Conservation (phyloP, 2,113 vertebrate genomes). For the Pungitius pungitius region DNA sequence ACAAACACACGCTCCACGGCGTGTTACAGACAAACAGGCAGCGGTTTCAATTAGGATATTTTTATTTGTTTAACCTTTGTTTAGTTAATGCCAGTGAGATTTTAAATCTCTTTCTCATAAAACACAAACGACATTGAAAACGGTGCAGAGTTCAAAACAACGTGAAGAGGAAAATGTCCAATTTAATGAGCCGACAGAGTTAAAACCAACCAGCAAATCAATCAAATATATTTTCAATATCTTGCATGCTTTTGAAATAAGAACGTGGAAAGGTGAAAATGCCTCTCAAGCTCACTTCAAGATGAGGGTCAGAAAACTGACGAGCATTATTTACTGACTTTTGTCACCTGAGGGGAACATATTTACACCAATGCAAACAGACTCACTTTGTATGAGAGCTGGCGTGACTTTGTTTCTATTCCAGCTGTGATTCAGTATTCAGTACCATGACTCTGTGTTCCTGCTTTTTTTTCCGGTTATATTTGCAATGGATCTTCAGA, state of each 20-base stretch:
- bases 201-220: not conserved
- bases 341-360: not conserved
- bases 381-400: slow-evolving; percentile 8
- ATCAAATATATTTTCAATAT: not conserved
- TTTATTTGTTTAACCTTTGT: not conserved
- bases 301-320: not conserved
- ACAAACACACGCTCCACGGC: not conserved
- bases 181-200: not conserved
- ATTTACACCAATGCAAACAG: not conserved
- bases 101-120: not conserved
- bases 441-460: not conserved
- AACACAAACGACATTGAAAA: not conserved
- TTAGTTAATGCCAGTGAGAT: not conserved
- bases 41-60: slow-evolving; percentile 20
- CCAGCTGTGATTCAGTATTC: slow-evolving; percentile 29
- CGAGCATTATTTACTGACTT: not conserved
- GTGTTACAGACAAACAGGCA: slow-evolving; percentile 9
- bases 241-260: not conserved
- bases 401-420: slow-evolving; percentile 8
- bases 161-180: not conserved
- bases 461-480: not conserved
- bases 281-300: not conserved
- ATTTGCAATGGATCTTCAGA: not conserved
- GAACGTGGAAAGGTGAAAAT: not conserved
- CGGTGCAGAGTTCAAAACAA: not conserved